A percentile compares a stretch with the other conserved stretches of the same genome.
phyloP scores from a whole-genome alignment of 2,888 invertebrate species.

The Agrotis exclamationis region DNA sequence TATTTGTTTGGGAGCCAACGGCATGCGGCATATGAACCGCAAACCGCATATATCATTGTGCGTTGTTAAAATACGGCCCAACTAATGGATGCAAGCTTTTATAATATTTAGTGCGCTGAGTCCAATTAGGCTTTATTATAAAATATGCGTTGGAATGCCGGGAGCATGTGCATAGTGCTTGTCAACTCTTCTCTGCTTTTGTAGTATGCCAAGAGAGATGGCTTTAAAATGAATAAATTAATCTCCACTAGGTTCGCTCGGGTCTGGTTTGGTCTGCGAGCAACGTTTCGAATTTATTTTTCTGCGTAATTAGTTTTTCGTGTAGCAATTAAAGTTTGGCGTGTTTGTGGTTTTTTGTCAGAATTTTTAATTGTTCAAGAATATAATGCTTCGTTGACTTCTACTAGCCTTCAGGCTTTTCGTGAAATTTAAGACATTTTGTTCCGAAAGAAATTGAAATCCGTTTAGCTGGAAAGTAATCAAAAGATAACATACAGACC shows the following conservation, averaged over 20 bases:
- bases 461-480: neutral
- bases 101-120: slow-evolving; percentile 50
- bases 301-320: slow-evolving; percentile 8
- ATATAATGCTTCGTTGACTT: neutral
- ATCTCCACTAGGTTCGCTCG: slow-evolving; percentile 13
- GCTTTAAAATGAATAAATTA: slow-evolving; percentile 31
- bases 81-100: slow-evolving; percentile 66
- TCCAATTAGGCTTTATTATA: slow-evolving; percentile 60
- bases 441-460: neutral
- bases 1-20: slow-evolving; percentile 31
- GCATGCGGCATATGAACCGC: slow-evolving; percentile 15
- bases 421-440: neutral
- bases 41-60: slow-evolving; percentile 44
- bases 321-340: slow-evolving; percentile 14
- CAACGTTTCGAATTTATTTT: slow-evolving; percentile 10
- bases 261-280: slow-evolving; percentile 1
- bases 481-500: neutral
- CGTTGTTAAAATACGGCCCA: slow-evolving; percentile 67
- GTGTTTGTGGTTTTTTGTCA: slow-evolving; percentile 1
- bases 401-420: neutral
- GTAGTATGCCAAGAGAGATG: slow-evolving; percentile 32
- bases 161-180: slow-evolving; percentile 38
- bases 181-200: slow-evolving; percentile 27
- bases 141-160: slow-evolving; percentile 52
- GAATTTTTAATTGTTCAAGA: neutral